Base-by-base conservation (phyloP, 2,888 invertebrate species). In the Imbricaverruca yamaguchii region DNA sequence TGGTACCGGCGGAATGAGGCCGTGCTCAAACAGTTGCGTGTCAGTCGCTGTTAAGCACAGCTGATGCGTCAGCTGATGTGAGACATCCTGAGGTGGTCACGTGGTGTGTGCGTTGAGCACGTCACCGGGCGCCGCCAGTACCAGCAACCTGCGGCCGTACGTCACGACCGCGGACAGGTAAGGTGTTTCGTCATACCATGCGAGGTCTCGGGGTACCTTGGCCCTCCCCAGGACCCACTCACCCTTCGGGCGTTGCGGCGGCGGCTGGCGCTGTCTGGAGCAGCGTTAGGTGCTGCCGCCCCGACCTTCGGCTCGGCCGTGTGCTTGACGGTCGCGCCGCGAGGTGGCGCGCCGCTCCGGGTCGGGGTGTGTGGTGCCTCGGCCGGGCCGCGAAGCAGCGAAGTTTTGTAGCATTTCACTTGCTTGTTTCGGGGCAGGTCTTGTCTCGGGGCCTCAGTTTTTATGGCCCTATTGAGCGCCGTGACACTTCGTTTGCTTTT, bases 71-170 rank as follows among this genome's bases (percentile, higher is more conserved):
- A 84, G 6, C 83, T 86, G 25, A 85, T 86, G 1, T 84, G 84
- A 0, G 85, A 86, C 53, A 81, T 82, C 18, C 85, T 86, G 39
- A 81, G 84, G 0, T 86, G 86, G 86, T 84, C 85, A 10, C 81
- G 86, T 7, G 86, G 86, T 83, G 85, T 86, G 0, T 87, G 86
- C 82, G 84, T 86, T 7, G 85, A 86, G 61, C 86, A 86, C 81
- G 82, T 86, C 11, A 84, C 85, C 2, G 86, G 86, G 15, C 80
- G 82, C 0, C 77, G 84, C 61, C 61, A 61, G 61, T 61, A 61
- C 61, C 18, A 61, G 61, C 18, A 18, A 61, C 18, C 61, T 18
- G 61, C 9, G 15, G 61, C 18, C 61, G 61, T 7, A 15, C 0
- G 18, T 8, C 61, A 7, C 61, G 61, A 18, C 61, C 61, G 61